Conservation (phyloP, 2,113 vertebrate species). For the Aplodontia rufa region DNA sequence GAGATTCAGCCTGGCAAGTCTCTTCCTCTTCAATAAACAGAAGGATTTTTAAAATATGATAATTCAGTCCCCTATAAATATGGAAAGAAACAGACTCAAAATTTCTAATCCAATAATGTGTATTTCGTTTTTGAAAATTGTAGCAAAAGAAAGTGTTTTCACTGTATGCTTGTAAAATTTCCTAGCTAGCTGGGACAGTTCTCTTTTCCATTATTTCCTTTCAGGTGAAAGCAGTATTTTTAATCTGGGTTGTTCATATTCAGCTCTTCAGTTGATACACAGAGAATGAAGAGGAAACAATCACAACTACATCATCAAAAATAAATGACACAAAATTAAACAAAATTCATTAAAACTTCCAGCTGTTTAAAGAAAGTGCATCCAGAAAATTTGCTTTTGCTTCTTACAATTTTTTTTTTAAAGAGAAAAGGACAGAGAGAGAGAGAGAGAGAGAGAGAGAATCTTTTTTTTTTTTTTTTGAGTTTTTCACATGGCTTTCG, state of each 20-base stretch:
- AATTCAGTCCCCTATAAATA: not conserved
- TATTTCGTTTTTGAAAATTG: not conserved
- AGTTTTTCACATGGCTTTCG: too few relatives aligned
- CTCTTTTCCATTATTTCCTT: not conserved
- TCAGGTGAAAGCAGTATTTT: not conserved
- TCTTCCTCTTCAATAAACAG: not conserved
- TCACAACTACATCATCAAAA: not conserved
- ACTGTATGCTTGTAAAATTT: not conserved
- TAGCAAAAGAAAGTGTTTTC: not conserved
- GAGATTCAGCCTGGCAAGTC: not conserved
- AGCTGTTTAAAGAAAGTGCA: not conserved
- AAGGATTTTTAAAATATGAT: not conserved
- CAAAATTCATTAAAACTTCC: slow-evolving; percentile 8
- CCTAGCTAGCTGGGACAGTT: not conserved
- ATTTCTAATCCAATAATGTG: not conserved
- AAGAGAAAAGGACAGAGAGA: too few relatives aligned
- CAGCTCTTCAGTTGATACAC: not conserved
- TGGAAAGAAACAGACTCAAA: not conserved
- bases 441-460: too few relatives aligned
- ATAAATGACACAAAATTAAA: slow-evolving; percentile 3
- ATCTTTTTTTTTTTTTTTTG: too few relatives aligned
- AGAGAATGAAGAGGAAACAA: not conserved
- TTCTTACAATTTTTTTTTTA: too few relatives aligned
- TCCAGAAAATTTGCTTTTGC: slow-evolving; percentile 1
- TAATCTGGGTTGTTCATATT: not conserved